Evolutionary conservation across 2,113 vertebrate species (phyloP).

Genomic region (Trachemys scripta): DNA sequence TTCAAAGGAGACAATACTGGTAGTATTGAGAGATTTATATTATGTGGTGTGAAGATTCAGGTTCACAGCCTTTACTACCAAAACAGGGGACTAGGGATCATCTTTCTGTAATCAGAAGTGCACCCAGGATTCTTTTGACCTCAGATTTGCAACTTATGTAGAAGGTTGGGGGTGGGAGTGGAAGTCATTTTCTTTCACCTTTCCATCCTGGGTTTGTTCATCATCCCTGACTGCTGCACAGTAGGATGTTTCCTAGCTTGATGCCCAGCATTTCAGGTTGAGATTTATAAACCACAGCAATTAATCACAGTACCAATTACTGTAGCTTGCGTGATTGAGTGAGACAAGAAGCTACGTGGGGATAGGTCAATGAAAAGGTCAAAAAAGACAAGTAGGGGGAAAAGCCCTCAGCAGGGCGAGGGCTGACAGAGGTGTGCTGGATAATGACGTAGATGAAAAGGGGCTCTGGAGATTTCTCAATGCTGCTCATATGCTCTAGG

Average conservation of each 20-base stretch:
- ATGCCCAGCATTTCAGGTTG: background rate
- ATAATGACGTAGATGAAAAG: conserved; percentile 57
- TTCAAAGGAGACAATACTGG: background rate
- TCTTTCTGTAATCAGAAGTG: background rate
- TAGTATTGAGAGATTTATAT: background rate
- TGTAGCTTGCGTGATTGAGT: conserved; percentile 11
- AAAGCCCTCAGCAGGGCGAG: conserved; percentile 12
- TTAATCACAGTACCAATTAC: conserved; percentile 46
- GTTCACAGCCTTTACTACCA: background rate
- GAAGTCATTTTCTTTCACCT: background rate
- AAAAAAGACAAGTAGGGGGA: conserved; percentile 25
- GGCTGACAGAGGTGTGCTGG: conserved; percentile 54
- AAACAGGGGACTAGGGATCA: accelerated
- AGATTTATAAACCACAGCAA: conserved; percentile 27
- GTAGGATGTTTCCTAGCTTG: background rate
- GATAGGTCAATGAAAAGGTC: conserved; percentile 56
- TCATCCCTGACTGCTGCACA: background rate
- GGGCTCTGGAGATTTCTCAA: conserved; percentile 73
- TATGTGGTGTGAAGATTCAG: background rate
- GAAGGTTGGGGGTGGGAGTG: background rate
- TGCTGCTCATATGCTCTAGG: conserved; percentile 62
- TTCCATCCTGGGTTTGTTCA: background rate
- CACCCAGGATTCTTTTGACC: background rate
- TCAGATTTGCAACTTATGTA: background rate
- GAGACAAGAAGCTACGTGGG: conserved; percentile 20